These are phyloP conservation scores for Alviniconcha strummeri DNA, from an alignment of 2,888 invertebrate genomes.

Conservation along the genomic window DNA sequence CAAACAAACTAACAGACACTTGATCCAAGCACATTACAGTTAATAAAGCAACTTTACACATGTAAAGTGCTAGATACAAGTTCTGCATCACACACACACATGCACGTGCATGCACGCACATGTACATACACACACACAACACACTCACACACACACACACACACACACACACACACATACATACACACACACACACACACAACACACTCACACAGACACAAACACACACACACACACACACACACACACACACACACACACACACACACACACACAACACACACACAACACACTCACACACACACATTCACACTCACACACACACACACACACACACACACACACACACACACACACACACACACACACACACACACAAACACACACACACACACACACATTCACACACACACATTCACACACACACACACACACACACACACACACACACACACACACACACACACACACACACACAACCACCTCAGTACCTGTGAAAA, in stretches of 20 bases:
- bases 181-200: background rate
- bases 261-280: background rate
- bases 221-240: background rate
- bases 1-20: too few species aligned
- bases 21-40: too few species aligned
- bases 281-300: background rate
- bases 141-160: background rate
- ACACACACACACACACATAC: background rate
- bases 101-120: background rate
- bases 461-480: background rate
- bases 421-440: constrained; percentile 1
- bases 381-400: background rate
- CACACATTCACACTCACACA: background rate
- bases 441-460: background rate
- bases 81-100: background rate
- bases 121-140: background rate
- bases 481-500: constrained; percentile 46
- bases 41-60: background rate
- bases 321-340: constrained; percentile 1
- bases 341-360: background rate
- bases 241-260: background rate
- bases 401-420: background rate
- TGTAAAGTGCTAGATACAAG: background rate
- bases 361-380: background rate
- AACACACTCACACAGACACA: too few species aligned